Conservation (phyloP, 2,888 invertebrate genomes). For the Ypsolopha scabrella region DNA sequence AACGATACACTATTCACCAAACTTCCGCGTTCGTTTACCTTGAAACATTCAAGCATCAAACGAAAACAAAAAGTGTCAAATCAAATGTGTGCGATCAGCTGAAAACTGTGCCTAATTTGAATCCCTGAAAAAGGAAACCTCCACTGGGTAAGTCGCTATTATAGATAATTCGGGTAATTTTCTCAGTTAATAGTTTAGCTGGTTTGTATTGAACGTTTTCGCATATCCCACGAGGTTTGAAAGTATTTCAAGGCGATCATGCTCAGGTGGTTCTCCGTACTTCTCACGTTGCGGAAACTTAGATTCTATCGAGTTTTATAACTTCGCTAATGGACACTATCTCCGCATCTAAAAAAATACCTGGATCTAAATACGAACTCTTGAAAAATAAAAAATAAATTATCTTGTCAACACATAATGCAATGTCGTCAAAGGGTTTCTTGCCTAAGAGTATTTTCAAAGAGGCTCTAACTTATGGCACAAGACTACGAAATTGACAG, state of each 20-base stretch:
- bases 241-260: slow-evolving; percentile 68
- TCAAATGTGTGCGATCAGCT: slow-evolving; percentile 22
- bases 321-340: neutral
- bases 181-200: slow-evolving; percentile 38
- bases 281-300: slow-evolving; percentile 16
- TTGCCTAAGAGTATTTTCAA: too few species aligned
- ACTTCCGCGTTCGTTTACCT: slow-evolving; percentile 17
- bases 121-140: slow-evolving; percentile 14
- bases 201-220: slow-evolving; percentile 42
- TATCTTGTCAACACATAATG: too few species aligned
- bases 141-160: slow-evolving; percentile 36
- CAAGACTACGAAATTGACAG: too few species aligned
- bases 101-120: slow-evolving; percentile 8
- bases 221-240: slow-evolving; percentile 58
- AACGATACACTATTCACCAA: slow-evolving; percentile 2
- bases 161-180: slow-evolving; percentile 13
- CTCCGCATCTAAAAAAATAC: neutral
- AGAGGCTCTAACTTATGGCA: too few species aligned
- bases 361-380: neutral
- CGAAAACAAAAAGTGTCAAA: slow-evolving; percentile 12
- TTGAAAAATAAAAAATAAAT: neutral
- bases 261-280: slow-evolving; percentile 31
- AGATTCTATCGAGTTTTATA: slow-evolving; percentile 7
- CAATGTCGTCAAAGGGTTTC: too few species aligned
- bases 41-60: slow-evolving; percentile 21